phyloP scores from a whole-genome alignment of 2,888 invertebrate genomes.

The Fragum whitleyi region DNA sequence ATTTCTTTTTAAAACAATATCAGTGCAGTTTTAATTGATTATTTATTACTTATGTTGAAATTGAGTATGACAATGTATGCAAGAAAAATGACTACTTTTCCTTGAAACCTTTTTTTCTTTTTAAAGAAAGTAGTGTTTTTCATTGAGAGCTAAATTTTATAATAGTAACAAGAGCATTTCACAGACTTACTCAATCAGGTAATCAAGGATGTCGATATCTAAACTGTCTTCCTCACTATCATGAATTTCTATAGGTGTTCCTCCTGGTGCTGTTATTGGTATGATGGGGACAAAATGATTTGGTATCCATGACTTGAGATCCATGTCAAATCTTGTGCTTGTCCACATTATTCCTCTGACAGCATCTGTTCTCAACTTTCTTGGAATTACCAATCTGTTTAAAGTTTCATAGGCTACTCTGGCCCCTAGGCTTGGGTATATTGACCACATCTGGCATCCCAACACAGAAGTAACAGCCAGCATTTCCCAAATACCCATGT shows the following conservation, averaged over 20 bases:
- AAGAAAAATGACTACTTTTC: conserved; percentile 1
- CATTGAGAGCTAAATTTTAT: background rate
- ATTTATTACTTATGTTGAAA: conserved; percentile 4
- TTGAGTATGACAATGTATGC: background rate
- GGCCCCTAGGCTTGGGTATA: conserved; percentile 34
- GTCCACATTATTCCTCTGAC: conserved; percentile 21
- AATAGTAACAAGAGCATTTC: background rate
- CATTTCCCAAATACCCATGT: conserved; percentile 38
- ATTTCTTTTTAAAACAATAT: background rate
- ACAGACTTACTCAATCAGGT: conserved; percentile 1
- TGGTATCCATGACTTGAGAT: background rate
- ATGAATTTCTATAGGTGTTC: background rate
- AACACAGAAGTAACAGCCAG: conserved; percentile 39
- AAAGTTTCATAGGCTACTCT: background rate
- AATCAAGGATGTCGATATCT: conserved; percentile 1
- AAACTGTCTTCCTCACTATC: background rate
- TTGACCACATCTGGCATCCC: conserved; percentile 22
- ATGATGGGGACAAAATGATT: conserved; percentile 26
- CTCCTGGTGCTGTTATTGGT: background rate
- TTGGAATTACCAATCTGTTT: conserved; percentile 3
- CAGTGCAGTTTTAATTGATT: background rate
- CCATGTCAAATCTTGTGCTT: conserved; percentile 6
- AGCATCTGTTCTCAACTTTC: background rate
- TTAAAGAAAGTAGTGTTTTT: background rate
- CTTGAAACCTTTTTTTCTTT: background rate